Conservation (phyloP, 2,797 vertebrate genomes). For the Alcedo quadribrachys region DNA sequence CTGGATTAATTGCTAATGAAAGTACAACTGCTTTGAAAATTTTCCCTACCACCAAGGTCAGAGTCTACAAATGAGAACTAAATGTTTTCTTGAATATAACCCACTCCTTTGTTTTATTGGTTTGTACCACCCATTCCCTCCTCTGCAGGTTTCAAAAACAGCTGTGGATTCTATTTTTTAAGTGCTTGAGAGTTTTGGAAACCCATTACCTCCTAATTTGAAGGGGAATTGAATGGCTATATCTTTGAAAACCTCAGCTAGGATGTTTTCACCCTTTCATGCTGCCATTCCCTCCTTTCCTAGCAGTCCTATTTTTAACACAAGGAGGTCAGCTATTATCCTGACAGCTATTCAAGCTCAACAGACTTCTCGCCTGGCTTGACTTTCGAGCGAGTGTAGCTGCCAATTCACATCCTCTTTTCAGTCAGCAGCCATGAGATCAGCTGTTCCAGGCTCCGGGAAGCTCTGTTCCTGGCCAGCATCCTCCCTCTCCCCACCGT, state of each 20-base stretch:
- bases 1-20: not conserved
- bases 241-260: not conserved
- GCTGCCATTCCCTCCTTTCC: not conserved
- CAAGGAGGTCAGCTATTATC: not conserved
- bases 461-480: not conserved
- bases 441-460: conserved; percentile 52
- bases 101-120: fast-evolving
- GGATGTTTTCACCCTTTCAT: not conserved
- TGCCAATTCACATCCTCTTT: conserved; percentile 58
- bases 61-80: not conserved
- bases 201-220: not conserved
- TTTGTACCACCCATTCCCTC: not conserved
- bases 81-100: not conserved
- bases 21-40: not conserved
- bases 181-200: not conserved
- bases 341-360: not conserved
- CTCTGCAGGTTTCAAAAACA: not conserved
- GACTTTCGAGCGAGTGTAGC: not conserved
- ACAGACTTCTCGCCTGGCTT: conserved; percentile 19
- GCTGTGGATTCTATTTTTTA: not conserved
- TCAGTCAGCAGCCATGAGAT: conserved; percentile 50
- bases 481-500: not conserved
- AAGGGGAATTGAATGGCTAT: not conserved
- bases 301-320: not conserved
- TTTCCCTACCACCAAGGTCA: not conserved